These are phyloP conservation scores for Zaprionus ornatus DNA, from an alignment of 1,140 invertebrate species.

Conservation along the genomic window DNA sequence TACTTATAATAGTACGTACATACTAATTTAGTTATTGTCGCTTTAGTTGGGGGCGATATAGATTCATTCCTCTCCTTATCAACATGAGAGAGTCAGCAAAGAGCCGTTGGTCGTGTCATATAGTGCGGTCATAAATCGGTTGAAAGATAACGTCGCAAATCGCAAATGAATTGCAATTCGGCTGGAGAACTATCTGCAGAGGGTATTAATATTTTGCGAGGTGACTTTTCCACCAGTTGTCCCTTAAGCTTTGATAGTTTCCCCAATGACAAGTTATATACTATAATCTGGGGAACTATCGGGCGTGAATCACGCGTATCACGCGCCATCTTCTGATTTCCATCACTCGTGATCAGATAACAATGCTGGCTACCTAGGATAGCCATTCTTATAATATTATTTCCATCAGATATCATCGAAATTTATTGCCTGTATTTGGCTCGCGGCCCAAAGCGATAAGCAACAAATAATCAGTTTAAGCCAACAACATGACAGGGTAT, in stretches of 20 bases:
- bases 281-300: background rate
- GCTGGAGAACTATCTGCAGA: background rate
- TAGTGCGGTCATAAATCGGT: slow-evolving; percentile 20
- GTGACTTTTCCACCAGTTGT: background rate
- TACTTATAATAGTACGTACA: background rate
- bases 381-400: slow-evolving; percentile 4
- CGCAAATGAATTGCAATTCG: slow-evolving; percentile 26
- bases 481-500: slow-evolving; percentile 13
- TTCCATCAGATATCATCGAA: background rate
- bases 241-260: background rate
- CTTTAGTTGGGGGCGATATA: slow-evolving; percentile 11
- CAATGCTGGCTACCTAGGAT: background rate
- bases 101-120: slow-evolving; percentile 2
- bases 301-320: background rate
- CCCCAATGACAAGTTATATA: background rate
- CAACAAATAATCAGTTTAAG: slow-evolving; percentile 30
- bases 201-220: background rate
- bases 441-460: slow-evolving; percentile 14
- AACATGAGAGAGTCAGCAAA: slow-evolving; percentile 15
- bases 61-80: slow-evolving; percentile 9
- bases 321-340: background rate
- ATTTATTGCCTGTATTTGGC: slow-evolving; percentile 28
- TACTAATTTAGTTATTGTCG: background rate
- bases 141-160: slow-evolving; percentile 13
- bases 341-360: background rate